Conservation (phyloP, 2,888 invertebrate genomes). For the Cheilosia urbana region DNA sequence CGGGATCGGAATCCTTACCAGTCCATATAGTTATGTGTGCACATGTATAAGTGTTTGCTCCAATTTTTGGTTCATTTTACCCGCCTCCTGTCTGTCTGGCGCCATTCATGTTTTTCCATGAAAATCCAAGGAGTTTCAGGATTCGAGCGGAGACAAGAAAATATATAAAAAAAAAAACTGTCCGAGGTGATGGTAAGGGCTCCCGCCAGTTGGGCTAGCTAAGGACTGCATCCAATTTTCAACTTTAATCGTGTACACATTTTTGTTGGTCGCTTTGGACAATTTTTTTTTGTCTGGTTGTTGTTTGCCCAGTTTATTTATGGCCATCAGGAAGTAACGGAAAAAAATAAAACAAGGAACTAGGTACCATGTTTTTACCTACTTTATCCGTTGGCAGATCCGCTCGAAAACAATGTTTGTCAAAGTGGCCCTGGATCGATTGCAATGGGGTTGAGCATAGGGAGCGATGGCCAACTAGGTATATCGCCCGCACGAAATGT, state of each 20-base stretch:
- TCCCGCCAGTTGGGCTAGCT: constrained; percentile 32
- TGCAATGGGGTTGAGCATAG: constrained; percentile 21
- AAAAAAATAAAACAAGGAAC: constrained; percentile 27
- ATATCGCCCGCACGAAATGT: constrained; percentile 29
- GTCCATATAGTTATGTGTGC: constrained; percentile 28
- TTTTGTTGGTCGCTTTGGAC: constrained; percentile 6
- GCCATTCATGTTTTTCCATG: constrained; percentile 61
- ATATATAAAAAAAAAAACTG: constrained; percentile 11
- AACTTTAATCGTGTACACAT: constrained; percentile 50
- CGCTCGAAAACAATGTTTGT: constrained; percentile 31
- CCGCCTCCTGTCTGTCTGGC: constrained; percentile 74
- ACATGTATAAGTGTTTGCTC: constrained; percentile 52
- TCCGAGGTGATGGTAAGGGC: constrained; percentile 38
- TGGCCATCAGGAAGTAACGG: constrained; percentile 27
- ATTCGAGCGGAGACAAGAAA: constrained; percentile 15
- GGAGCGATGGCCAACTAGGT: constrained; percentile 20
- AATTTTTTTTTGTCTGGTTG: constrained; percentile 14
- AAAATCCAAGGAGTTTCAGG: constrained; percentile 25
- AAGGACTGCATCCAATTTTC: constrained; percentile 59
- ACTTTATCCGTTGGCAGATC: constrained; percentile 39
- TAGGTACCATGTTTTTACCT: constrained; percentile 22
- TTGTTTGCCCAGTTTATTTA: constrained; percentile 57
- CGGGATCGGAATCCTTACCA: constrained; percentile 29
- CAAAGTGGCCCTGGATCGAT: constrained; percentile 55
- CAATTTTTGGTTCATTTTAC: constrained; percentile 69